Evolutionary conservation across 2,888 invertebrate genomes (phyloP), one percentile per base, ranked within the genome.

Genomic region (Parapristionchus giblindavisi): DNA sequence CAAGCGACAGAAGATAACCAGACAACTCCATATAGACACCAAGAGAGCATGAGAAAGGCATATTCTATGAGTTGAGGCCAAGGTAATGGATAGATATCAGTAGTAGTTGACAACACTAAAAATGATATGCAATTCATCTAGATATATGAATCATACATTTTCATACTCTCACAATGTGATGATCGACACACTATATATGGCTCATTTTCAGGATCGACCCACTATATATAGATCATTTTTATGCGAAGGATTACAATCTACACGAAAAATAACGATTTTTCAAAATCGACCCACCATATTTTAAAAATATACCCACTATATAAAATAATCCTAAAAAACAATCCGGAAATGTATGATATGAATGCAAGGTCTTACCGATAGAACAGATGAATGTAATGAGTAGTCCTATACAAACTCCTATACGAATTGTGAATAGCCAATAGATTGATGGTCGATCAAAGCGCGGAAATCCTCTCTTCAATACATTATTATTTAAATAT

Each of bases 61-160:
- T 84, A 84, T 52, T 82, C 82, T 32, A 83, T 77, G 14, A 80
- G 14, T 29, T 76, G 54, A 2, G 77, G 66, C 40, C 70, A 38
- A 40, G 73, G 68, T n/a, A 80, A 61, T 3, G 48, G 51, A 58
- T 74, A 75, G 6, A 38, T 29, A 54, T 73, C 71, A n/a, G 65
- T 65, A 3, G 66, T 48, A n/a, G 40, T 52, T 3, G 74, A 40
- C 3, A 79, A 29, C 3, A 81, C 60, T 34, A 63, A 38, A 43
- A 71, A n/a, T n/a, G n/a, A n/a, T n/a, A n/a, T n/a, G n/a, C n/a
- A n/a, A n/a, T n/a, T n/a, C n/a, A n/a, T n/a, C n/a, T n/a, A n/a
- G n/a, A n/a, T n/a, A n/a, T n/a, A n/a, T n/a, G n/a, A n/a, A n/a
- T n/a, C n/a, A n/a, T n/a, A n/a, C n/a, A n/a, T n/a, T n/a, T n/a